Evolutionary conservation across 1,140 invertebrate species (phyloP).

Genomic region (Eriocheir sinensis): DNA sequence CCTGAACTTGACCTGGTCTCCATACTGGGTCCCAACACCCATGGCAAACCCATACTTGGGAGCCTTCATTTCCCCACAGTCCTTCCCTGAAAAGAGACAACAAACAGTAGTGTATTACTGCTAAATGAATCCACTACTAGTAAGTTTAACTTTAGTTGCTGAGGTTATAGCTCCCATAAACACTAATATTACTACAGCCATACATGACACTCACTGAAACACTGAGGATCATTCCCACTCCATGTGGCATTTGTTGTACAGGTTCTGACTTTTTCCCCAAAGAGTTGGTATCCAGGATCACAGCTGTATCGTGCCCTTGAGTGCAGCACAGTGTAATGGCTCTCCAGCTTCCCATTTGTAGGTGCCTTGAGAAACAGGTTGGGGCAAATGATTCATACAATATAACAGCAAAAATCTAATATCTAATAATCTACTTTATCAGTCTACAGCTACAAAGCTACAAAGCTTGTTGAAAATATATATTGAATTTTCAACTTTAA

Average conservation of each 20-base stretch:
- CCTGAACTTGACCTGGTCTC: constrained; percentile 52
- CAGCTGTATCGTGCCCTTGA: constrained; percentile 81
- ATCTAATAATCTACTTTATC: neutral
- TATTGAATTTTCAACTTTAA: too few species aligned
- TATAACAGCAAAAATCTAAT: neutral
- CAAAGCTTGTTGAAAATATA: too few species aligned
- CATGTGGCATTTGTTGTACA: constrained; percentile 82
- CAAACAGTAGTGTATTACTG: neutral
- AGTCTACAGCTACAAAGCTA: too few species aligned
- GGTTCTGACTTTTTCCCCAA: constrained; percentile 80
- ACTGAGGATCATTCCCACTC: constrained; percentile 80
- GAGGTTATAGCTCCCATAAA: too few species aligned
- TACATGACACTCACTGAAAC: constrained; percentile 78
- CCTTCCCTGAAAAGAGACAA: neutral
- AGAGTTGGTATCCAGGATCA: constrained; percentile 81
- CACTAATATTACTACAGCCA: neutral
- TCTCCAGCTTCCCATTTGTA: constrained; percentile 67
- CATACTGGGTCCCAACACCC: constrained; percentile 61
- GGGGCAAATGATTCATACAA: neutral
- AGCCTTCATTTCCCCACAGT: constrained; percentile 55
- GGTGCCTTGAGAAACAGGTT: constrained; percentile 55
- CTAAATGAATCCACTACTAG: neutral
- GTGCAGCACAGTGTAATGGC: constrained; percentile 47
- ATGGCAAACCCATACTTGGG: constrained; percentile 39
- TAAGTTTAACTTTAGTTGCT: too few species aligned